phyloP scores from a whole-genome alignment of 2,888 invertebrate genomes.

The Ditylenchus weischeri region DNA sequence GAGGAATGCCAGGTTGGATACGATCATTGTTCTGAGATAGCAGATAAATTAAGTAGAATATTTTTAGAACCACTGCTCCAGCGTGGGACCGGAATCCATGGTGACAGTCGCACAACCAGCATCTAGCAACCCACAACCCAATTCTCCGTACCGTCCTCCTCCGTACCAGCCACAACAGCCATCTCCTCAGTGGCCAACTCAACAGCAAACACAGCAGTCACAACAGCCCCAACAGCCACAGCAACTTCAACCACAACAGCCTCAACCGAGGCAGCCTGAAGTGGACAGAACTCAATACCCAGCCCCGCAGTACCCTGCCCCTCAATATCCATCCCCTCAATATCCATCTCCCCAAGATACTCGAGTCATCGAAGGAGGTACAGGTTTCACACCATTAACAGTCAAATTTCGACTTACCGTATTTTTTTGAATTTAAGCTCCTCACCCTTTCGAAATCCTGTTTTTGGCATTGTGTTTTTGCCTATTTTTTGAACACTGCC shows the following conservation, averaged over 20 bases:
- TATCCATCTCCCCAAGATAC: not conserved
- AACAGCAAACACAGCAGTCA: slow-evolving; percentile 28
- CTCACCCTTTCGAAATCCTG: too few relatives aligned
- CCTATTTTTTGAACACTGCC: too few relatives aligned
- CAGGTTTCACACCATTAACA: not conserved
- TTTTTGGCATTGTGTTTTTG: too few relatives aligned
- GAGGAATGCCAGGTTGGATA: slow-evolving; percentile 45
- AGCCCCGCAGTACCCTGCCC: not conserved
- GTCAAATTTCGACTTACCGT: not conserved
- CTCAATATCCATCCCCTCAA: slow-evolving; percentile 5
- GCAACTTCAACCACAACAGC: slow-evolving; percentile 17
- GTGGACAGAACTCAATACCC: not conserved
- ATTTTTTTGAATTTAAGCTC: too few relatives aligned
- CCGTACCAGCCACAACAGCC: slow-evolving; percentile 11
- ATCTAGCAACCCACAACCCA: slow-evolving; percentile 26
- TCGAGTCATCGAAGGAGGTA: slow-evolving; percentile 6
- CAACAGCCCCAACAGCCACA: slow-evolving; percentile 21
- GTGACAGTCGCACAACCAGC: not conserved
- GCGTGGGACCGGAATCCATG: slow-evolving; percentile 33
- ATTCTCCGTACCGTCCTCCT: slow-evolving; percentile 1
- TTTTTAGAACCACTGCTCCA: slow-evolving; percentile 43
- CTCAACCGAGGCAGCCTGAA: slow-evolving; percentile 13
- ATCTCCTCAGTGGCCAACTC: slow-evolving; percentile 18
- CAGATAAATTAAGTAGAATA: not conserved
- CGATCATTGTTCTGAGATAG: not conserved